Base-by-base conservation (phyloP, 2,113 vertebrate genomes). In the Lampris incognitus region DNA sequence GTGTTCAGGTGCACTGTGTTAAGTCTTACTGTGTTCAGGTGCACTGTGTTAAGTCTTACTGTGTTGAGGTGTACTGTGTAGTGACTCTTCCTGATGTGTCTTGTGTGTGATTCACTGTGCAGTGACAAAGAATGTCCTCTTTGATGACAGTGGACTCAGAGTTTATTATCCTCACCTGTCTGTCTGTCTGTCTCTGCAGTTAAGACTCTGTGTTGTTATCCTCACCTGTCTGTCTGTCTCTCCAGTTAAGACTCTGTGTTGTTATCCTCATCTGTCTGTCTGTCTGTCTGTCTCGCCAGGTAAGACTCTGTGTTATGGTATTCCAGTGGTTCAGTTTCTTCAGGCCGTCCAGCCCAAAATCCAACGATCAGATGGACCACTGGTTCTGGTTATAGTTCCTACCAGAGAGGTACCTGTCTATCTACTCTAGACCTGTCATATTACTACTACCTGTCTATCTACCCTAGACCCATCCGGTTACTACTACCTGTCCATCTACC, bases 281-380 rank as follows among this genome's bases (percentile, higher is more conserved):
- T 63, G 41, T n/a, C 41, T 44, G 11, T 66, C 9, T 13, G 59
- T 42, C 3, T 61, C 37, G 60, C 76, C 92, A 99, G 98, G 98
- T 81, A 99, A 99, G 92, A 99, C 98, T 0, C 94, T 99, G 74
- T 96, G 96, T 24, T 99, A 97, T 66, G 97, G 95, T 0, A 91
- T 99, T 83, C 97, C 98, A 0, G 72, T 99, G 75, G 95, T 99
- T 9, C 97, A 99, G 85, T 91, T 90, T 40, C 95, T 99, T 56
- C 98, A 98, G 89, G 92, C 90, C 9, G 60, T 94, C 37, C 81
- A 93, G 55, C 88, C 95, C 2, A 98, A 97, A 93, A 94, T 99
- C 86, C 89, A 96, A 95, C 94, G 98, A 75, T 93, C 94, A 0
- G 95, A 99, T 0, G 98, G 98, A 0, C 97, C 97, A 0, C 96